phyloP scores from a whole-genome alignment of 2,797 vertebrate species.

The Pantherophis vulpinus region DNA sequence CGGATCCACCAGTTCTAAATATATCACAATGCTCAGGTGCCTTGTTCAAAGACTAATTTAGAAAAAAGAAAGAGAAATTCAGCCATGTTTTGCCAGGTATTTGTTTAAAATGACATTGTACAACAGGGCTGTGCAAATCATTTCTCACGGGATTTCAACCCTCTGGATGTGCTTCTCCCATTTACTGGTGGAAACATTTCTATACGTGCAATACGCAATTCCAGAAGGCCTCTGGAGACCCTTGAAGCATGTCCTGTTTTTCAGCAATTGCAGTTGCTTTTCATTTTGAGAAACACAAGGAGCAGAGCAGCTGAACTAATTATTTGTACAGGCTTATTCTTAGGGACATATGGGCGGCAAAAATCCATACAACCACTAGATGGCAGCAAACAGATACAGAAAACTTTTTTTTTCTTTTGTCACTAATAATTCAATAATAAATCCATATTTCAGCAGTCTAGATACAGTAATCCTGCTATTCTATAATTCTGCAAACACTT shows the following conservation, averaged over 20 bases:
- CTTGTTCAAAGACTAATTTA: conserved; percentile 14
- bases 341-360: background rate
- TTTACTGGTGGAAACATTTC: background rate
- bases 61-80: background rate
- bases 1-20: background rate
- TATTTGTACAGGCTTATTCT: background rate
- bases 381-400: background rate
- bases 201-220: background rate
- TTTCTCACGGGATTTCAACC: background rate
- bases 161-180: background rate
- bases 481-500: background rate
- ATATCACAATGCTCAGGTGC: background rate
- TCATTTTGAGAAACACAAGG: background rate
- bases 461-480: background rate
- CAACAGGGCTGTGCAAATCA: background rate
- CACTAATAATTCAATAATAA: background rate
- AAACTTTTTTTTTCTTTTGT: background rate
- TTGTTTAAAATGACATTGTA: background rate
- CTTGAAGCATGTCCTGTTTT: background rate
- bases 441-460: background rate
- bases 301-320: background rate
- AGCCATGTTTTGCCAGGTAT: background rate
- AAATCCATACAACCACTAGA: background rate
- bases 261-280: background rate
- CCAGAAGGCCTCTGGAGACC: background rate